These are phyloP conservation scores for Meghimatium bilineatum DNA, from an alignment of 2,888 invertebrate genomes.

Conservation along the genomic window DNA sequence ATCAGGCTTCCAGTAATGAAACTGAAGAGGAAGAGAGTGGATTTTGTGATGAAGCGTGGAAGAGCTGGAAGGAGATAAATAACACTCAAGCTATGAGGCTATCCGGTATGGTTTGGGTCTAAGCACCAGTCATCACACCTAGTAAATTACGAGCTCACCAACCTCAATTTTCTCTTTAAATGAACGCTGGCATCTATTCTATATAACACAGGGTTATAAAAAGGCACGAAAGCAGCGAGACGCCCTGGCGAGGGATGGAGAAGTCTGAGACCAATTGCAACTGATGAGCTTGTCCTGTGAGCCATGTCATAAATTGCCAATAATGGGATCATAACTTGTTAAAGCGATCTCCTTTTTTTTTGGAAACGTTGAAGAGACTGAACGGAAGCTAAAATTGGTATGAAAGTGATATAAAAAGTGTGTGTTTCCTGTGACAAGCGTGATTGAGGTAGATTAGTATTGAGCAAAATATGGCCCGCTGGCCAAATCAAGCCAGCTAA, in stretches of 20 bases:
- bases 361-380: background rate
- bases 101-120: background rate
- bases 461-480: too few species aligned
- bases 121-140: background rate
- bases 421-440: too few species aligned
- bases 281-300: slow-evolving; percentile 9
- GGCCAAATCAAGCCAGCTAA: too few species aligned
- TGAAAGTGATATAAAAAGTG: too few species aligned
- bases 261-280: background rate
- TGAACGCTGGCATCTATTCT: background rate
- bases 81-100: background rate
- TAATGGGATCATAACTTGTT: background rate
- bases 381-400: background rate
- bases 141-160: background rate
- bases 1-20: too few species aligned
- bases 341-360: background rate
- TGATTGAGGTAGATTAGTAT: too few species aligned
- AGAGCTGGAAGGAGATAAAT: background rate
- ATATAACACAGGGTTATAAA: background rate
- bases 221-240: background rate
- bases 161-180: slow-evolving; percentile 5
- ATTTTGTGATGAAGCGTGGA: background rate
- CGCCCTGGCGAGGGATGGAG: background rate
- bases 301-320: background rate
- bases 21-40: too few species aligned